Evolutionary conservation across 2,888 invertebrate species (phyloP).

Genomic region (Drymonia ruficornis): DNA sequence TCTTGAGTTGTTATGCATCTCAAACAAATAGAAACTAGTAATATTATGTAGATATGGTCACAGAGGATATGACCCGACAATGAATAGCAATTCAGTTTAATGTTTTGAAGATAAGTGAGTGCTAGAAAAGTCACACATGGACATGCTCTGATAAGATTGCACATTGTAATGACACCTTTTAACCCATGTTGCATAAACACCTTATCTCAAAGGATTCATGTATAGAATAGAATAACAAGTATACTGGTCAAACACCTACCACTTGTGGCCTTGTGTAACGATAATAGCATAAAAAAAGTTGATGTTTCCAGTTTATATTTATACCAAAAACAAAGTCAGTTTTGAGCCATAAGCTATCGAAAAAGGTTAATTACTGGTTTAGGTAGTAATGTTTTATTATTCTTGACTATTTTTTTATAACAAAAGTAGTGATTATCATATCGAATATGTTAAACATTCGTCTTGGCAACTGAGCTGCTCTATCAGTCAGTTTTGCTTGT

Average conservation of each 20-base stretch:
- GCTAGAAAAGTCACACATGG: conserved; percentile 9
- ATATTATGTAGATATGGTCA: not conserved
- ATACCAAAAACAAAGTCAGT: not conserved
- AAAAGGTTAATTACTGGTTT: not conserved
- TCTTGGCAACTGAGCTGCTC: too few relatives aligned
- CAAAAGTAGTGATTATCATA: too few relatives aligned
- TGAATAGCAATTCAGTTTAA: not conserved
- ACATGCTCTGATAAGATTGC: conserved; percentile 18
- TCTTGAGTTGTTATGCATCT: too few relatives aligned
- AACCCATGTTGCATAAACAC: conserved; percentile 24
- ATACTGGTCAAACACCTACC: not conserved
- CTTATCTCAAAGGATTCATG: not conserved
- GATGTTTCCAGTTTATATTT: not conserved
- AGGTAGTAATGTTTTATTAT: not conserved
- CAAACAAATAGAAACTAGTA: too few relatives aligned
- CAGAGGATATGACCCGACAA: not conserved
- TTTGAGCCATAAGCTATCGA: not conserved
- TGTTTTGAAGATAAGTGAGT: conserved; percentile 17
- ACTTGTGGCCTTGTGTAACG: not conserved
- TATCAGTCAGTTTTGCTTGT: too few relatives aligned
- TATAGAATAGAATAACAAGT: not conserved
- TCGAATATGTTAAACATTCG: too few relatives aligned
- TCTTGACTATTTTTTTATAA: too few relatives aligned
- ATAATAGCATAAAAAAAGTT: not conserved
- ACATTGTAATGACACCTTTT: conserved; percentile 13